Evolutionary conservation across 2,888 invertebrate species (phyloP).

Genomic region (Hemithea aestivaria): DNA sequence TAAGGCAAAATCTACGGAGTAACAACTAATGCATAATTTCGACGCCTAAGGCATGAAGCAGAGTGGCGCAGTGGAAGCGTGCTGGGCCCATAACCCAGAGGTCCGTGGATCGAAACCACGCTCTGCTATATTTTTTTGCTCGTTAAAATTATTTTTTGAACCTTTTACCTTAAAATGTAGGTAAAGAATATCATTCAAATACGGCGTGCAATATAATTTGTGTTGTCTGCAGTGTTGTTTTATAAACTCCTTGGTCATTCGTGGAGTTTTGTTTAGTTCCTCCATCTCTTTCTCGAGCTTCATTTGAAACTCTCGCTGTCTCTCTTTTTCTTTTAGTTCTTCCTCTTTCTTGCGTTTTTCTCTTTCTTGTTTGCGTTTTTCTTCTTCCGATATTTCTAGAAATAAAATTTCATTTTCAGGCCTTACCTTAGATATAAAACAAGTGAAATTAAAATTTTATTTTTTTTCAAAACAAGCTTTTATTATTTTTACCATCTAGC

Average conservation of each 20-base stretch:
- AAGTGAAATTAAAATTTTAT: no score
- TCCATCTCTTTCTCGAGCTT: constrained; percentile 60
- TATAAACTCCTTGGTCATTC: constrained; percentile 90
- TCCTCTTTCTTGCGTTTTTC: constrained; percentile 43
- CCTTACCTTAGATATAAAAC: background rate
- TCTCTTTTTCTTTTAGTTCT: constrained; percentile 44
- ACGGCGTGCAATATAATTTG: constrained; percentile 91
- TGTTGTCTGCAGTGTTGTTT: constrained; percentile 90
- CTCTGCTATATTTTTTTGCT: constrained; percentile 75
- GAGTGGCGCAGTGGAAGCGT: constrained; percentile 85
- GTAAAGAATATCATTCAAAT: constrained; percentile 95
- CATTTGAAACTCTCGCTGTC: constrained; percentile 45
- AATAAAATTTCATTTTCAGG: background rate
- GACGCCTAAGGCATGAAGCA: background rate
- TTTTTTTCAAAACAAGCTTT: no score
- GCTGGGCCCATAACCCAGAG: constrained; percentile 94
- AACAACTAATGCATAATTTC: constrained; percentile 9
- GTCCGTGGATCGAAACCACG: constrained; percentile 95
- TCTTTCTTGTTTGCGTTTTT: constrained; percentile 30
- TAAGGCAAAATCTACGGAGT: no score
- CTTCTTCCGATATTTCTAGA: constrained; percentile 22
- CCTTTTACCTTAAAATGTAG: constrained; percentile 95
- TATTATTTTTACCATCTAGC: no score
- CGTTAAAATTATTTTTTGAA: background rate
- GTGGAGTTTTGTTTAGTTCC: constrained; percentile 55